phyloP scores from a whole-genome alignment of 2,797 vertebrate species.

The Peromyscus nudipes region DNA sequence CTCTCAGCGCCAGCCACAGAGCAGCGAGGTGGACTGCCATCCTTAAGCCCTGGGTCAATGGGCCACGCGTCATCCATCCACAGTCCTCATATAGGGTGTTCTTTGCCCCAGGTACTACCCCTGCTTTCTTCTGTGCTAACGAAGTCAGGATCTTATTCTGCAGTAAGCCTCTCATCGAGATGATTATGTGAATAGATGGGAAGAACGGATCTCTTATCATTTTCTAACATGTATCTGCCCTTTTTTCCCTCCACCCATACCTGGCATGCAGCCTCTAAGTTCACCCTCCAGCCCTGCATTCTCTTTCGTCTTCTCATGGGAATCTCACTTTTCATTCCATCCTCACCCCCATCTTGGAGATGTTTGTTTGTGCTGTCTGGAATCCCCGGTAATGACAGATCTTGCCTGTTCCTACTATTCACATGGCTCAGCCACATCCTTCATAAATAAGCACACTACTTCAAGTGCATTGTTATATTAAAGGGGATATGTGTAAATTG shows the following conservation, averaged over 20 bases:
- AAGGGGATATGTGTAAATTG: background rate
- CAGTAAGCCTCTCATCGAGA: background rate
- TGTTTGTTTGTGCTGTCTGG: background rate
- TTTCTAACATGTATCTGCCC: background rate
- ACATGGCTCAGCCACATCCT: background rate
- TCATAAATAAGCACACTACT: background rate
- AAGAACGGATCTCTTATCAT: background rate
- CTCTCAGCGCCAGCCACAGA: background rate
- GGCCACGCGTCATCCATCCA: accelerated
- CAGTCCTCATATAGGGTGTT: background rate
- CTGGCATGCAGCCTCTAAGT: background rate
- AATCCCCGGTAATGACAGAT: background rate
- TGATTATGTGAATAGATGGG: background rate
- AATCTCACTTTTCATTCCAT: background rate
- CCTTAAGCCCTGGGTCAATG: background rate
- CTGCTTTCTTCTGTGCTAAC: background rate
- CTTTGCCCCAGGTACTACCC: background rate
- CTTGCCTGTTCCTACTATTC: slow-evolving; percentile 23
- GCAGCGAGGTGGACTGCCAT: background rate
- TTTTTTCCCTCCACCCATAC: background rate
- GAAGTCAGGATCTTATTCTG: background rate
- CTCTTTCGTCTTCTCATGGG: background rate
- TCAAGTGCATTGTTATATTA: slow-evolving; percentile 33
- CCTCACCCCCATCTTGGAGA: background rate
- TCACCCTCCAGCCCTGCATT: background rate